Conservation (phyloP, 2,113 vertebrate genomes). For the Pollachius pollachius region DNA sequence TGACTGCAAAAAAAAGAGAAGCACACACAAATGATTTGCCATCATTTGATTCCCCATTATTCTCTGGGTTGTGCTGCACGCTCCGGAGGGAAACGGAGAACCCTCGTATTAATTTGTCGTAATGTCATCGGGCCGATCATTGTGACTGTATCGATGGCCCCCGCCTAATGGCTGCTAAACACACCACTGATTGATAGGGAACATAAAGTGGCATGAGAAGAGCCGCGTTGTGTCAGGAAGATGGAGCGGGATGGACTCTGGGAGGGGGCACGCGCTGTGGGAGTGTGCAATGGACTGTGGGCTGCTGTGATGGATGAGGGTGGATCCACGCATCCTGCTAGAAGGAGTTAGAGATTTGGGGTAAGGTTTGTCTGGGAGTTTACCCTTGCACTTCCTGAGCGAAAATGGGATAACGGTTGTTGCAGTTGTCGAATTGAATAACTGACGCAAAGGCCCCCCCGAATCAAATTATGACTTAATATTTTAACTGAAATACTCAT, state of each 20-base stretch:
- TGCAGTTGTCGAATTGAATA: constrained; percentile 11
- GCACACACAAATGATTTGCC: constrained; percentile 56
- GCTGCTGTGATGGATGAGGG: no score
- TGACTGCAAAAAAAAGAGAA: not conserved
- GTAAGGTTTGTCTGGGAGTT: no score
- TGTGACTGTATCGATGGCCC: constrained; percentile 78
- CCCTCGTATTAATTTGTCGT: constrained; percentile 81
- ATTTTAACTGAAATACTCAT: no score
- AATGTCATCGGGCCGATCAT: constrained; percentile 76
- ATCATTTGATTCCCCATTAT: constrained; percentile 74
- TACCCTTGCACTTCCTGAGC: not conserved
- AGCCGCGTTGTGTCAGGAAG: constrained; percentile 78
- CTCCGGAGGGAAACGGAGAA: constrained; percentile 58
- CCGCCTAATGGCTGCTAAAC: constrained; percentile 85
- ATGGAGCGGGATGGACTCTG: constrained; percentile 69
- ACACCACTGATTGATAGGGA: constrained; percentile 83
- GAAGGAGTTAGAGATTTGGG: no score
- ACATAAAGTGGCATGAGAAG: constrained; percentile 85
- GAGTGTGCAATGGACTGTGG: no score
- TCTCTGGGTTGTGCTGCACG: constrained; percentile 38
- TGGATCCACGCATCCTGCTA: no score
- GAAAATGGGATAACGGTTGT: not conserved
- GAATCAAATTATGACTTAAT: not conserved
- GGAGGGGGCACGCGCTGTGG: constrained; percentile 31
- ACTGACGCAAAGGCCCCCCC: constrained; percentile 31